These are phyloP conservation scores for Caloenas nicobarica DNA, from an alignment of 2,113 vertebrate species.

Conservation along the genomic window DNA sequence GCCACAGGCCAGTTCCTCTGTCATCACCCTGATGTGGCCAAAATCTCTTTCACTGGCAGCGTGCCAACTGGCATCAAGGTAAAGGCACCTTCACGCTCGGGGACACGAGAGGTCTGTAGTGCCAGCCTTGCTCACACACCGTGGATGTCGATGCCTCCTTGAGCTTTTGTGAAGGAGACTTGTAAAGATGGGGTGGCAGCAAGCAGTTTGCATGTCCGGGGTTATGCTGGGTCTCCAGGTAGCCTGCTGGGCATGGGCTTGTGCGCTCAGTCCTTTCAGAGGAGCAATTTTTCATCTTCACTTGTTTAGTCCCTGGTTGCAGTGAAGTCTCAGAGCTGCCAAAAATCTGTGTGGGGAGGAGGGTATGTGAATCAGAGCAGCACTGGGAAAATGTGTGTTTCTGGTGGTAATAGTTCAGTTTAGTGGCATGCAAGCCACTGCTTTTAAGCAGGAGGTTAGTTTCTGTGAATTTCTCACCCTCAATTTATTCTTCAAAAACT, in stretches of 20 bases:
- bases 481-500: background rate
- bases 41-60: constrained; percentile 96
- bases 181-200: background rate
- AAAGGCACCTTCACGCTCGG: background rate
- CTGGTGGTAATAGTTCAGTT: background rate
- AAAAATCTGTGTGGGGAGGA: background rate
- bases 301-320: background rate
- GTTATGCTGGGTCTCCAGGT: background rate
- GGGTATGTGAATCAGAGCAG: background rate
- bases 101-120: background rate
- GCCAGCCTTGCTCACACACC: background rate
- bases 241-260: background rate
- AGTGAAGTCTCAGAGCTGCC: background rate
- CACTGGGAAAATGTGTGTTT: background rate
- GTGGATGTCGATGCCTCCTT: background rate
- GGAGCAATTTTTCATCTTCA: background rate
- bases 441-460: background rate
- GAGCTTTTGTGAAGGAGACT: background rate
- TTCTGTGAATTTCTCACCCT: background rate
- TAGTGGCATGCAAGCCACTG: background rate
- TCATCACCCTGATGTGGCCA: constrained; percentile 88
- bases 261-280: background rate
- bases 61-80: constrained; percentile 95
- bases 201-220: rapidly evolving
- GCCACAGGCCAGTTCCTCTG: constrained; percentile 90